Conservation (phyloP, 2,888 invertebrate genomes). For the Andrena minutula region DNA sequence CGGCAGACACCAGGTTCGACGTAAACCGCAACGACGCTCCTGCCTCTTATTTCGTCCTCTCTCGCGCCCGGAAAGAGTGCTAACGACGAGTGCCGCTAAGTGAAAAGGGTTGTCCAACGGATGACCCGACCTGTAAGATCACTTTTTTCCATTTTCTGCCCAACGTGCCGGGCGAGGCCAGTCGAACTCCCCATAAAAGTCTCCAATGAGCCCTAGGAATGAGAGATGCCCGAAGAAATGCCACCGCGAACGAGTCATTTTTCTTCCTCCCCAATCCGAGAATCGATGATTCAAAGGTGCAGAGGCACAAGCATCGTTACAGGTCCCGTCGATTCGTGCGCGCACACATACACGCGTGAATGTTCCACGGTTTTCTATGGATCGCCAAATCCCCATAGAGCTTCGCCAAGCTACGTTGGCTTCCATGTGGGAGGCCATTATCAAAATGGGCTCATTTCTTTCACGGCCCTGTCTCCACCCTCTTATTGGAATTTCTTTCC, state of each 20-base stretch:
- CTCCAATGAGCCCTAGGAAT: neutral
- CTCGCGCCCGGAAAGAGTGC: constrained; percentile 65
- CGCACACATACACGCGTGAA: constrained; percentile 47
- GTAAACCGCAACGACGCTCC: constrained; percentile 77
- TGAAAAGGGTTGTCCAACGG: constrained; percentile 51
- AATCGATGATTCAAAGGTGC: constrained; percentile 78
- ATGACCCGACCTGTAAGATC: constrained; percentile 23
- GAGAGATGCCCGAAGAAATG: constrained; percentile 8
- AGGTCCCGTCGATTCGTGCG: constrained; percentile 47
- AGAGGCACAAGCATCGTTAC: constrained; percentile 48
- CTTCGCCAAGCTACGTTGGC: constrained; percentile 77
- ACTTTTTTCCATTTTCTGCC: neutral
- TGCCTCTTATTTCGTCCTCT: constrained; percentile 63
- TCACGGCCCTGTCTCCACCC: constrained; percentile 74
- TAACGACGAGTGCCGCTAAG: constrained; percentile 63
- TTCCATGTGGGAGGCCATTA: constrained; percentile 81
- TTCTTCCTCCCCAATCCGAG: constrained; percentile 67
- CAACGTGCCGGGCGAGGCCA: neutral
- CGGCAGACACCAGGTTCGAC: constrained; percentile 71
- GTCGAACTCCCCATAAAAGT: neutral
- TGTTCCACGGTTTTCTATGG: constrained; percentile 72
- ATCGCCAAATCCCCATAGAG: constrained; percentile 82
- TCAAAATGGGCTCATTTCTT: constrained; percentile 83
- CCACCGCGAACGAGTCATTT: constrained; percentile 59
- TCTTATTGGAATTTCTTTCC: constrained; percentile 78